phyloP scores from a whole-genome alignment of 1,140 invertebrate species.

The Cyclina sinensis region DNA sequence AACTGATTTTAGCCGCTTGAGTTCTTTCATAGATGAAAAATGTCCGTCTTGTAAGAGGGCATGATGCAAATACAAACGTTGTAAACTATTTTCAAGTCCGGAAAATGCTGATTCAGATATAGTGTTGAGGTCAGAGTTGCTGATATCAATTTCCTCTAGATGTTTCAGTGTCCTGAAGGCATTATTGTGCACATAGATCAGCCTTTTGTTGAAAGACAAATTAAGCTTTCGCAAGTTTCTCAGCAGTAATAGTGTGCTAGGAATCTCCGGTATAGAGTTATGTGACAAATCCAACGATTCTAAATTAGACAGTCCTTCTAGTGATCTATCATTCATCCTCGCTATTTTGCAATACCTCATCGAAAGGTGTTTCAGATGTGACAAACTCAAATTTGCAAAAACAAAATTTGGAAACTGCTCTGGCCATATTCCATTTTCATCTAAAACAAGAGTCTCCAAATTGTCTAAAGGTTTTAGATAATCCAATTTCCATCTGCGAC shows the following conservation, averaged over 20 bases:
- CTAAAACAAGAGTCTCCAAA: constrained; percentile 39
- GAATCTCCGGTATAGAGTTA: constrained; percentile 36
- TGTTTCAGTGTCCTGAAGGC: constrained; percentile 46
- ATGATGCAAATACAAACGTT: constrained; percentile 41
- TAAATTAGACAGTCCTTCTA: constrained; percentile 43
- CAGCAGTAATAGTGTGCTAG: constrained; percentile 22
- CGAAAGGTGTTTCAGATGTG: constrained; percentile 28
- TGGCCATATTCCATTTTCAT: constrained; percentile 49
- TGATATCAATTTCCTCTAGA: constrained; percentile 44
- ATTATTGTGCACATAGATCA: constrained; percentile 59
- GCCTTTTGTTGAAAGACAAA: constrained; percentile 49
- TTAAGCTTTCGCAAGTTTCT: constrained; percentile 53
- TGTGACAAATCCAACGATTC: constrained; percentile 56
- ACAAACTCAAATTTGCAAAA: constrained; percentile 41
- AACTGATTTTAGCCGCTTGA: constrained; percentile 25
- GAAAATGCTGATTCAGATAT: constrained; percentile 40
- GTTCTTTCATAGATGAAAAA: constrained; percentile 54
- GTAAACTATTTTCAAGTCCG: constrained; percentile 45
- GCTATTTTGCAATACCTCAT: constrained; percentile 52
- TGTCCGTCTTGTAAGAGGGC: constrained; percentile 42
- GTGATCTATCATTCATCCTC: constrained; percentile 12
- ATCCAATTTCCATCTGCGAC: constrained; percentile 29
- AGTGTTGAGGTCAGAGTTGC: constrained; percentile 47
- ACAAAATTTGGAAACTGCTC: constrained; percentile 39
- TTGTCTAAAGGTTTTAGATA: constrained; percentile 49